Percentiles rank a stretch among this genome's conserved stretches.
These are phyloP conservation scores for Mellilla xanthometata DNA, from an alignment of 2,888 invertebrate species.

Conservation along the genomic window DNA sequence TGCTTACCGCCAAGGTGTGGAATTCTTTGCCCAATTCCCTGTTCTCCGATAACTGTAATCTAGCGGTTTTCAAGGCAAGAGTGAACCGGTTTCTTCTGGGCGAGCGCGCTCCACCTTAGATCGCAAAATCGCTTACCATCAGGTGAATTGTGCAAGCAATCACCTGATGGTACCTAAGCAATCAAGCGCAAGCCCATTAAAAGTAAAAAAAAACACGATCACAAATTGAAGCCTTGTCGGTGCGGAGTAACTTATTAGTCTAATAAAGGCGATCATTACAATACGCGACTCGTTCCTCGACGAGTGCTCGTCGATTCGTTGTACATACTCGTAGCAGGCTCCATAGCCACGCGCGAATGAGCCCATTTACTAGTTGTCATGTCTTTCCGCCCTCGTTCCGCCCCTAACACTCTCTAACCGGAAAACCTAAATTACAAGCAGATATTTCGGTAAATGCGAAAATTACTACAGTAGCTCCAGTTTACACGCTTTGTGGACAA, in stretches of 20 bases:
- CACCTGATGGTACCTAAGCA: too few species aligned
- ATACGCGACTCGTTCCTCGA: slow-evolving; percentile 5
- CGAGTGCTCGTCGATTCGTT: slow-evolving; percentile 3
- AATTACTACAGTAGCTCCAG: slow-evolving; percentile 19
- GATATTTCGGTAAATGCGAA: slow-evolving; percentile 26
- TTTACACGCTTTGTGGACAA: slow-evolving; percentile 15
- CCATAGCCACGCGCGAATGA: slow-evolving; percentile 22
- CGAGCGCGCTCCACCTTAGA: too few species aligned
- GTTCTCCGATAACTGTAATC: too few species aligned
- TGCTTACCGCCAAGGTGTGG: too few species aligned
- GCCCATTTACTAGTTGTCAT: slow-evolving; percentile 36
- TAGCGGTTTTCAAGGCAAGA: too few species aligned
- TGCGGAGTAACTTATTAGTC: slow-evolving; percentile 2
- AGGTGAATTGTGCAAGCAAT: too few species aligned
- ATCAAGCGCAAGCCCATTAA: too few species aligned
- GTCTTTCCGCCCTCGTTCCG: slow-evolving; percentile 31
- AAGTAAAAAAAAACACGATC: too few species aligned
- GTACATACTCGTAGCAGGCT: not conserved
- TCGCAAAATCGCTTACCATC: too few species aligned
- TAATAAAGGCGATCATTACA: slow-evolving; percentile 13
- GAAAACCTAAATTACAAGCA: slow-evolving; percentile 29
- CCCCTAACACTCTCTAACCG: slow-evolving; percentile 29
- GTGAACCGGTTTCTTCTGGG: too few species aligned
- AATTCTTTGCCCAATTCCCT: too few species aligned
- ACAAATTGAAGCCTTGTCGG: too few species aligned